These are phyloP conservation scores for Atlantisia rogersi DNA, from an alignment of 2,113 vertebrate genomes.

Conservation along the genomic window DNA sequence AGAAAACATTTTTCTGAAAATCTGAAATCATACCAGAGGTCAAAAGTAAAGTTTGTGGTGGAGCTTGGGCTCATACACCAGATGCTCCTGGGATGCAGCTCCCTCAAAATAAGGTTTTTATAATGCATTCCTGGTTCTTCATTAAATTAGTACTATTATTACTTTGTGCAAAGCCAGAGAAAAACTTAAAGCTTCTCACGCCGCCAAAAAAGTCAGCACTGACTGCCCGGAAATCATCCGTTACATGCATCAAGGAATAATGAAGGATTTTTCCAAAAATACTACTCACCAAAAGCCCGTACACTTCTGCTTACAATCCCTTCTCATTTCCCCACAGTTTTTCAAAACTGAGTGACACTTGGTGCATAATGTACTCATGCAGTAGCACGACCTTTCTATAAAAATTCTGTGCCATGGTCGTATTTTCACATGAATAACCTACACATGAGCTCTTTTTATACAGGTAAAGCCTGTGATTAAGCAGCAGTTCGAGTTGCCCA, in stretches of 20 bases:
- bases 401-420: not conserved
- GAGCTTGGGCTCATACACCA: not conserved
- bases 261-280: not conserved
- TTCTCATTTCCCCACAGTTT: not conserved
- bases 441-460: not conserved
- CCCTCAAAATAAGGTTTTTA: not conserved
- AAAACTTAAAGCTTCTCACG: not conserved
- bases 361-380: not conserved
- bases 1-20: not conserved
- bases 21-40: not conserved
- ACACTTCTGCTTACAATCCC: not conserved
- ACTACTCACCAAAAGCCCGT: not conserved
- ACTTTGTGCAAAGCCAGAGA: not conserved
- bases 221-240: not conserved
- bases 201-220: not conserved
- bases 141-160: not conserved
- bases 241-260: not conserved
- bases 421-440: not conserved
- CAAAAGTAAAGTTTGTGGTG: not conserved
- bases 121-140: not conserved
- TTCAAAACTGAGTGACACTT: not conserved
- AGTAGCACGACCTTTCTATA: not conserved
- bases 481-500: not conserved
- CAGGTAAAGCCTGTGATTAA: not conserved
- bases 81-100: not conserved